Evolutionary conservation across 2,113 vertebrate genomes (phyloP).

Genomic region (Brachypodius melanocephalos): DNA sequence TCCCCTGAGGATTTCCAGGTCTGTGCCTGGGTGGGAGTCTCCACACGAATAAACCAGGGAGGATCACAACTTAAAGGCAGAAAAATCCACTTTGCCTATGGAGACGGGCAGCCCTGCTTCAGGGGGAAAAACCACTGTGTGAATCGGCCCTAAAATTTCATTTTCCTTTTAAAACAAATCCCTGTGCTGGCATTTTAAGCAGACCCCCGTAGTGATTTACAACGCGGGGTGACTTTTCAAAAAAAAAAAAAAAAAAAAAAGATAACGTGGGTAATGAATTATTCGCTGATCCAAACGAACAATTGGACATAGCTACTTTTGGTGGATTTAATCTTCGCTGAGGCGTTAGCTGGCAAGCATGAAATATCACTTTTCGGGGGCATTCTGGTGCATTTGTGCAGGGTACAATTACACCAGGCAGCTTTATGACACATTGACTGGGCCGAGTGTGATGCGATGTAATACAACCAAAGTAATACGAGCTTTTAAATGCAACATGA

Average conservation of each 20-base stretch:
- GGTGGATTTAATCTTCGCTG: slow-evolving; percentile 38
- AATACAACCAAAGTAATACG: slow-evolving; percentile 50
- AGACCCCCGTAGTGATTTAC: slow-evolving; percentile 19
- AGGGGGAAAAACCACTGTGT: not conserved
- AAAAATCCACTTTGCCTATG: not conserved
- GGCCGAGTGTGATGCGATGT: slow-evolving; percentile 37
- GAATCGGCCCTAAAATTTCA: slow-evolving; percentile 19
- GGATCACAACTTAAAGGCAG: not conserved
- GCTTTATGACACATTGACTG: slow-evolving; percentile 53
- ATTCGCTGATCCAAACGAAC: slow-evolving; percentile 56
- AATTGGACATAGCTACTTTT: slow-evolving; percentile 60
- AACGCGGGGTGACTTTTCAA: not conserved
- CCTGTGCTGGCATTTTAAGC: not conserved
- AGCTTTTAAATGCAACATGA: slow-evolving; percentile 69
- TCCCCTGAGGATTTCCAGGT: not conserved
- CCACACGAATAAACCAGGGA: not conserved
- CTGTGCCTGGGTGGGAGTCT: not conserved
- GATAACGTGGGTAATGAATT: slow-evolving; percentile 58
- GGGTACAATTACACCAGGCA: slow-evolving; percentile 55
- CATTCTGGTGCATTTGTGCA: slow-evolving; percentile 53
- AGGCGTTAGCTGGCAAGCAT: slow-evolving; percentile 43
- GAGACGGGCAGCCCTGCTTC: not conserved
- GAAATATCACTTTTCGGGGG: slow-evolving; percentile 48
- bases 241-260: not conserved
- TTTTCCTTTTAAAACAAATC: not conserved